Conservation (phyloP, 2,888 invertebrate genomes). For the Bursaphelenchus okinawaensis region DNA sequence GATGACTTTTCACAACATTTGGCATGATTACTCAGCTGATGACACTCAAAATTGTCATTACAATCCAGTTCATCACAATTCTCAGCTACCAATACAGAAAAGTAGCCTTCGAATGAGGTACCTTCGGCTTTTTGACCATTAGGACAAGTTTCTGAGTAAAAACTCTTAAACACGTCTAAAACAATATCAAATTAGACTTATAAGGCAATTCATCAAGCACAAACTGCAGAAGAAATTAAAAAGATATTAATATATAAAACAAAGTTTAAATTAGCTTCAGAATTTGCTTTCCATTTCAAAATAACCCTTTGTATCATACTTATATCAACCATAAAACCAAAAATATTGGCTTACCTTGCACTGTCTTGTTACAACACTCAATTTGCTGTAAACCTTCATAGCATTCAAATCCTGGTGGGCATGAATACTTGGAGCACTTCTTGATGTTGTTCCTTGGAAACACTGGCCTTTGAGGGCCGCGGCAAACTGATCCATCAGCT, state of each 20-base stretch:
- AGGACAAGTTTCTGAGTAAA: constrained; percentile 23
- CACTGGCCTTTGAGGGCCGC: constrained; percentile 2
- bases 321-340: neutral
- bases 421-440: neutral
- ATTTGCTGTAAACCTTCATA: neutral
- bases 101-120: constrained; percentile 12
- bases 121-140: constrained; percentile 20
- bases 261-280: too few relatives aligned
- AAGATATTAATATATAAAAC: too few relatives aligned
- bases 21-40: constrained; percentile 10
- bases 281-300: too few relatives aligned
- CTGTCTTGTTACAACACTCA: neutral
- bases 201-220: too few relatives aligned
- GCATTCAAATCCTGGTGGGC: neutral
- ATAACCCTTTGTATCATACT: neutral
- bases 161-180: constrained; percentile 12
- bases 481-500: constrained; percentile 16
- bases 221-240: too few relatives aligned
- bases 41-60: constrained; percentile 10
- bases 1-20: constrained; percentile 17
- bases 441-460: neutral
- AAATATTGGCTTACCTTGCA: neutral
- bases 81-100: constrained; percentile 14
- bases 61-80: constrained; percentile 21
- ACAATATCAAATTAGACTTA: too few relatives aligned